Percentiles rank a stretch among this genome's conserved stretches.
phyloP scores from a whole-genome alignment of 2,888 invertebrate species.

The Ormyrus pomaceus region DNA sequence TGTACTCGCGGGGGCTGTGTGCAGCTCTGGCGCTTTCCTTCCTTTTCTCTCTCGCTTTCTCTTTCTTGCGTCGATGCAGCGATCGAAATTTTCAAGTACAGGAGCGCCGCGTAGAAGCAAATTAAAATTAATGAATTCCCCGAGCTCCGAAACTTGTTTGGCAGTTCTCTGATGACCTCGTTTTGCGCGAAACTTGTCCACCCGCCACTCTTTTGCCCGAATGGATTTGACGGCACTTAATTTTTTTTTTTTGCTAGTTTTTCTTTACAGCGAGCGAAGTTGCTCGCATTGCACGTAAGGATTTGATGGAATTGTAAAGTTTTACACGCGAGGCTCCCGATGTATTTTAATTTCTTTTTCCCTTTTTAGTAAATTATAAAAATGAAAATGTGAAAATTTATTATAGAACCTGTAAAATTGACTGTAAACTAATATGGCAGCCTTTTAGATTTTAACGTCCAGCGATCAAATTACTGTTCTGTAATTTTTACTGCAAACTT shows the following conservation, averaged over 20 bases:
- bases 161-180: conserved; percentile 43
- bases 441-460: too few relatives aligned
- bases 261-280: neutral
- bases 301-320: too few relatives aligned
- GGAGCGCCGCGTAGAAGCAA: conserved; percentile 23
- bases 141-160: conserved; percentile 22
- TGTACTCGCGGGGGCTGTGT: conserved; percentile 37
- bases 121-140: conserved; percentile 55
- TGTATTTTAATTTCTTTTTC: neutral
- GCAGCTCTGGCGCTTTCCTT: conserved; percentile 11
- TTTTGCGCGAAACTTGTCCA: conserved; percentile 37
- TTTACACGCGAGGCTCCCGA: neutral
- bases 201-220: neutral
- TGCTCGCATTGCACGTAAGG: too few relatives aligned
- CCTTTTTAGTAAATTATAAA: neutral
- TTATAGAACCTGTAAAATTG: too few relatives aligned
- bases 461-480: too few relatives aligned
- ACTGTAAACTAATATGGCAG: too few relatives aligned
- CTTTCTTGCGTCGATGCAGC: conserved; percentile 19
- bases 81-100: conserved; percentile 42
- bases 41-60: neutral
- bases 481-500: too few relatives aligned
- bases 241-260: neutral
- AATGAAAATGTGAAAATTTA: too few relatives aligned
- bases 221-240: neutral